Evolutionary conservation across 2,113 vertebrate species (phyloP).

Genomic region (Synchiropus splendidus): DNA sequence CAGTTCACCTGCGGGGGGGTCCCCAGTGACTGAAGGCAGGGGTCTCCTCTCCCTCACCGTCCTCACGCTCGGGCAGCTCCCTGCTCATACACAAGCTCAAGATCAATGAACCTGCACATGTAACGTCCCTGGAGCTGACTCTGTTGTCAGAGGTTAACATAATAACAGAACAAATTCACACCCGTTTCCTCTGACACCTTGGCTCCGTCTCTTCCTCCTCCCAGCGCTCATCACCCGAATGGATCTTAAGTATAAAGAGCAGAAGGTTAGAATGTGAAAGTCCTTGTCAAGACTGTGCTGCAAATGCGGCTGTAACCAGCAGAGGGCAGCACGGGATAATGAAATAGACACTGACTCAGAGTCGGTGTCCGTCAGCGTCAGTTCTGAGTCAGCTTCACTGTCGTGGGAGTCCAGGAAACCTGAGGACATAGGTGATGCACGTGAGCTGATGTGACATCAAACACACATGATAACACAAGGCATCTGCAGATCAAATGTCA

Average conservation of each 20-base stretch:
- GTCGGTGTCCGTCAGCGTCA: slow-evolving; percentile 61
- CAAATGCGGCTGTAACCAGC: slow-evolving; percentile 8
- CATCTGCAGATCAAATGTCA: too few species aligned
- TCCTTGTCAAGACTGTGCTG: too few species aligned
- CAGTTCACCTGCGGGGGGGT: slow-evolving; percentile 75
- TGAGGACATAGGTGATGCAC: neutral
- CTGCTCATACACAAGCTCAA: slow-evolving; percentile 47
- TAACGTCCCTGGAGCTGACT: too few species aligned
- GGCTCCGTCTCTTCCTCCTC: slow-evolving; percentile 50
- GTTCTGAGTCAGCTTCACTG: slow-evolving; percentile 55
- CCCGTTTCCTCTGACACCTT: slow-evolving; percentile 44
- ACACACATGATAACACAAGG: too few species aligned
- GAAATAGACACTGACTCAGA: slow-evolving; percentile 54
- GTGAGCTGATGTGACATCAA: too few species aligned
- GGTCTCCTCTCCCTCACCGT: slow-evolving; percentile 94
- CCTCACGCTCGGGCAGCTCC: slow-evolving; percentile 87
- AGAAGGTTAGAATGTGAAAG: too few species aligned
- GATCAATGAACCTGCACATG: neutral
- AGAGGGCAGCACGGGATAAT: slow-evolving; percentile 19
- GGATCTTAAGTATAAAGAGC: slow-evolving; percentile 32
- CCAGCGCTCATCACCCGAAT: slow-evolving; percentile 12
- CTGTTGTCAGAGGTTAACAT: neutral
- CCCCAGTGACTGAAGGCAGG: slow-evolving; percentile 95
- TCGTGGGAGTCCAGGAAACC: slow-evolving; percentile 23
- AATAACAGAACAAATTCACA: slow-evolving; percentile 6